A percentile compares a stretch with the other conserved stretches of the same genome.
These are phyloP conservation scores for Antheraea assamensis DNA, from an alignment of 2,888 invertebrate species.

Conservation along the genomic window DNA sequence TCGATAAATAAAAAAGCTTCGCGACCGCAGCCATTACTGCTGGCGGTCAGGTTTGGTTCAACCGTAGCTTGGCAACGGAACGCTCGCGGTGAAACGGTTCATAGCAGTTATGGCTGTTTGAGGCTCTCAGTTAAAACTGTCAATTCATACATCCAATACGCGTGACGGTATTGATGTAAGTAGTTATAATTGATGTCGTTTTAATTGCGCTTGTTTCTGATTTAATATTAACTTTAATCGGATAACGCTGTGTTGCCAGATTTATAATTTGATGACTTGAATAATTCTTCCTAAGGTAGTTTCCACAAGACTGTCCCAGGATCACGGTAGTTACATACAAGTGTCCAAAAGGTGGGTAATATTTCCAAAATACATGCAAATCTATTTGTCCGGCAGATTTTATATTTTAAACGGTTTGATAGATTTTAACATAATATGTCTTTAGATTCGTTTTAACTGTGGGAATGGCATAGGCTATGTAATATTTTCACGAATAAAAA, in stretches of 20 bases:
- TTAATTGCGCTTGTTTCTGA: background rate
- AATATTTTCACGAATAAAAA: too few species aligned
- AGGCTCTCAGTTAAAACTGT: background rate
- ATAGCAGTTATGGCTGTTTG: background rate
- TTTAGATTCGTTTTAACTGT: too few species aligned
- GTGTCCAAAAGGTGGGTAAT: too few species aligned
- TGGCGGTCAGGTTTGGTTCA: slow-evolving; percentile 8
- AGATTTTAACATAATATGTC: too few species aligned
- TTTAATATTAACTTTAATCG: background rate
- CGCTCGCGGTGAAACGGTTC: background rate
- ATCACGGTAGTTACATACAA: too few species aligned
- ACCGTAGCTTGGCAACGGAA: slow-evolving; percentile 13
- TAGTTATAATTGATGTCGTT: background rate
- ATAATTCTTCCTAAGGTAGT: background rate
- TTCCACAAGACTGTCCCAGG: too few species aligned
- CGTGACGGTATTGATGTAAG: background rate
- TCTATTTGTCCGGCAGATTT: too few species aligned
- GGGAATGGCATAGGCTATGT: too few species aligned
- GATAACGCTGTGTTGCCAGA: background rate
- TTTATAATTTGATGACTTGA: background rate
- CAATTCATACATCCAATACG: background rate
- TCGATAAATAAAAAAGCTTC: slow-evolving; percentile 1
- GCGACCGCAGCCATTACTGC: slow-evolving; percentile 1
- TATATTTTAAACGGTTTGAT: too few species aligned
- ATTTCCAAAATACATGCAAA: too few species aligned